Conservation (phyloP, 2,113 vertebrate genomes). For the Melanostigma gelatinosum region DNA sequence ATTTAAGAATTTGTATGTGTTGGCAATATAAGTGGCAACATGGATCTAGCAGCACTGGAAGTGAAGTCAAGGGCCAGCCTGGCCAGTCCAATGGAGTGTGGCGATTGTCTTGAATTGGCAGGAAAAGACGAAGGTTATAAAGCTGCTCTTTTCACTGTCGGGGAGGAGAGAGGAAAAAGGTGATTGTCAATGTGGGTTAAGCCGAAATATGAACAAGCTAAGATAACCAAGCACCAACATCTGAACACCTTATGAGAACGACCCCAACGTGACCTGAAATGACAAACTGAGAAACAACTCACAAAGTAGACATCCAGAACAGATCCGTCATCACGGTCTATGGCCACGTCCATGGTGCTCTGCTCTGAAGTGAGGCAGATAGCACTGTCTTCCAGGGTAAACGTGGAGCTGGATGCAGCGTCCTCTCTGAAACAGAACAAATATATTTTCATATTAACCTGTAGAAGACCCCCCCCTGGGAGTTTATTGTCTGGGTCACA, state of each 20-base stretch:
- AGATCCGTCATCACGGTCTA: constrained; percentile 91
- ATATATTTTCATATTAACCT: constrained; percentile 9
- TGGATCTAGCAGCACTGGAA: constrained; percentile 69
- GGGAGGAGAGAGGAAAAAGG: constrained; percentile 6
- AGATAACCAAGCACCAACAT: not conserved
- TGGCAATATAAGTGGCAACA: constrained; percentile 73
- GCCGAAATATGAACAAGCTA: not conserved
- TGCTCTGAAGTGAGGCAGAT: constrained; percentile 95
- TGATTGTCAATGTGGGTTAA: not conserved
- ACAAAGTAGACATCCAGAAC: constrained; percentile 96
- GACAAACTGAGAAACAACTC: constrained; percentile 52
- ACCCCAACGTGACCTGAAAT: not conserved
- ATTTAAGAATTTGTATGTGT: constrained; percentile 36
- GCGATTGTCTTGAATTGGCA: constrained; percentile 75
- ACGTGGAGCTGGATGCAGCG: constrained; percentile 90
- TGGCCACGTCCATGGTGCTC: constrained; percentile 89
- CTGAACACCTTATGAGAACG: not conserved
- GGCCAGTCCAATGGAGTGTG: constrained; percentile 61
- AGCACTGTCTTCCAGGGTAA: constrained; percentile 94
- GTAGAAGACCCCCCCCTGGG: not conserved
- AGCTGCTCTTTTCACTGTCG: constrained; percentile 70
- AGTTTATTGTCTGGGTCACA: constrained; percentile 2
- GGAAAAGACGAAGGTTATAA: constrained; percentile 54
- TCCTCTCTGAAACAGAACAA: constrained; percentile 84
- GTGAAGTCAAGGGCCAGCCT: constrained; percentile 49